Evolutionary conservation across 2,888 invertebrate species (phyloP).

Genomic region (Drosophila anceps): DNA sequence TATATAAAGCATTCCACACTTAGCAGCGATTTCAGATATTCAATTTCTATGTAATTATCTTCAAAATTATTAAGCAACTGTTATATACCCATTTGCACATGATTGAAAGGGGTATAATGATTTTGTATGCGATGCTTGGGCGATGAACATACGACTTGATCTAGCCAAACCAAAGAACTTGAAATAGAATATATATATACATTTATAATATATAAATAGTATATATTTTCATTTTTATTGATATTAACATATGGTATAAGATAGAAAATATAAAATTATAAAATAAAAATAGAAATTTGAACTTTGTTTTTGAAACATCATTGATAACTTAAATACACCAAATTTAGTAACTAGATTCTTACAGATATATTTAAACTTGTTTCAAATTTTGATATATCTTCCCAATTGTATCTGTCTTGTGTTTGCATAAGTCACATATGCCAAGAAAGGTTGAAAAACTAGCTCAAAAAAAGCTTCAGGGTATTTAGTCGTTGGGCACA

Average conservation of each 20-base stretch:
- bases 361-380: background rate
- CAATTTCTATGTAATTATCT: background rate
- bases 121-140: background rate
- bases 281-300: no score
- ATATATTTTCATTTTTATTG: no score
- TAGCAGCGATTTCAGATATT: background rate
- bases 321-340: no score
- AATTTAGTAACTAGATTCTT: no score
- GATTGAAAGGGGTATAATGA: background rate
- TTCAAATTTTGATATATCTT: background rate
- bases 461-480: background rate
- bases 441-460: background rate
- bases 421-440: no score
- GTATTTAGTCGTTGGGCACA: background rate
- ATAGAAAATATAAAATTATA: no score
- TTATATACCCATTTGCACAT: background rate
- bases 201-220: background rate
- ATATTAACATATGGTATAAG: no score
- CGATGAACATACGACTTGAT: background rate
- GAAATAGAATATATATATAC: background rate
- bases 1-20: slow-evolving; percentile 1
- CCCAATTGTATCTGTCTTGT: no score
- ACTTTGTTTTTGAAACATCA: no score
- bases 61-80: background rate
- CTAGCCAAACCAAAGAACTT: background rate